Percentiles rank a stretch among this genome's conserved stretches.
phyloP scores from a whole-genome alignment of 2,113 vertebrate species.

The Anolis sagrei region DNA sequence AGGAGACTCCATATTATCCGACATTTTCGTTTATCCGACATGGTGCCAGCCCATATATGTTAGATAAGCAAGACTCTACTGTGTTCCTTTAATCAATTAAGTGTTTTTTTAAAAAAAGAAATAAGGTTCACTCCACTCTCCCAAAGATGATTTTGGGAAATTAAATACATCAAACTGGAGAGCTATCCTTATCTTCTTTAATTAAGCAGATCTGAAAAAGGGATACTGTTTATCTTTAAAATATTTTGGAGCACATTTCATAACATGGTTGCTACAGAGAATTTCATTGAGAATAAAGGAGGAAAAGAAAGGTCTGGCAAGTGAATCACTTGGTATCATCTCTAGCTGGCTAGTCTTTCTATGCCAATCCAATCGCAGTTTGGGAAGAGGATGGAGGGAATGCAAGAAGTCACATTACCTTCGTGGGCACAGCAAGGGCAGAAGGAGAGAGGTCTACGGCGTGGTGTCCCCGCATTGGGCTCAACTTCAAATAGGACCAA shows the following conservation, averaged over 20 bases:
- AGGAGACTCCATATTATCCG: too few relatives aligned
- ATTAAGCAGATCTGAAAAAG: slow-evolving; percentile 58
- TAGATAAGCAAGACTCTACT: too few relatives aligned
- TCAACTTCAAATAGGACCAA: slow-evolving; percentile 91
- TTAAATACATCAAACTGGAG: slow-evolving; percentile 24
- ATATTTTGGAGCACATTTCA: slow-evolving; percentile 62
- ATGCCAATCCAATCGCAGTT: slow-evolving; percentile 73
- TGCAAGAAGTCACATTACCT: slow-evolving; percentile 91
- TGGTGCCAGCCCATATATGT: too few relatives aligned
- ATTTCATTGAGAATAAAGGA: slow-evolving; percentile 53
- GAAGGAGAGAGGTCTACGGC: slow-evolving; percentile 98
- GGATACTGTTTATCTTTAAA: slow-evolving; percentile 75
- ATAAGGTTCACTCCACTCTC: slow-evolving; percentile 20
- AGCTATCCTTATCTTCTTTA: slow-evolving; percentile 46
- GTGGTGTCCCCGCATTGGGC: slow-evolving; percentile 94
- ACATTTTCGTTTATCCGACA: too few relatives aligned
- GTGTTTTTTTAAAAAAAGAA: slow-evolving; percentile 20
- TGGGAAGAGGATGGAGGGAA: slow-evolving; percentile 61
- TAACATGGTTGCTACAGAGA: slow-evolving; percentile 55
- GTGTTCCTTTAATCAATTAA: slow-evolving; percentile 71
- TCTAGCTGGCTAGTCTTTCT: slow-evolving; percentile 64
- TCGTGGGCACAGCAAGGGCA: slow-evolving; percentile 98
- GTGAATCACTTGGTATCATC: slow-evolving; percentile 27
- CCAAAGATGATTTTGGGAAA: slow-evolving; percentile 41
- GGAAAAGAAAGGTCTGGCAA: slow-evolving; percentile 48